Evolutionary conservation across 2,113 vertebrate species (phyloP).

Genomic region (Sula dactylatra): DNA sequence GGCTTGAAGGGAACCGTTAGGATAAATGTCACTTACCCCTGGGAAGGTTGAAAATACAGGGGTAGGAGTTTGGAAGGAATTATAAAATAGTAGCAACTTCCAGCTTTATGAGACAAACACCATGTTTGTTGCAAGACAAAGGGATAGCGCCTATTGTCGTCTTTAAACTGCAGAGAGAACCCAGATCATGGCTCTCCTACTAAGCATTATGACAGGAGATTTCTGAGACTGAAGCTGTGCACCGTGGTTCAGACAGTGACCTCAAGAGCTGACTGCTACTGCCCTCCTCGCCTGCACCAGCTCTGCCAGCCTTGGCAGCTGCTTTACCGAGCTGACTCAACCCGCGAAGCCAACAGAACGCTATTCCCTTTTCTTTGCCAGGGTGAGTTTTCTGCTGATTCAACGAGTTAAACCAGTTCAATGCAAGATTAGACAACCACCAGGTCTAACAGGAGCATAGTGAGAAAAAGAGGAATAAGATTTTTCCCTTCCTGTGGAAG

Average conservation of each 20-base stretch:
- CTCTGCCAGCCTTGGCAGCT: neutral
- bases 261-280: neutral
- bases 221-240: neutral
- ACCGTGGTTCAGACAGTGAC: neutral
- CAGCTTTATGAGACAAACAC: neutral
- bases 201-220: neutral
- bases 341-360: neutral
- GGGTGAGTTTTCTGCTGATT: conserved; percentile 1
- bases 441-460: neutral
- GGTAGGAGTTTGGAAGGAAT: neutral
- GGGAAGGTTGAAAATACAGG: neutral
- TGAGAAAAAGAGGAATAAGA: neutral
- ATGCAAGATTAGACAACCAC: neutral
- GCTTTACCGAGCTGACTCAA: neutral
- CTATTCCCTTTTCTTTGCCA: neutral
- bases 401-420: neutral
- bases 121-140: neutral
- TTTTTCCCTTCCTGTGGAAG: neutral
- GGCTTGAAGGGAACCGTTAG: neutral
- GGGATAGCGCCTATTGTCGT: neutral
- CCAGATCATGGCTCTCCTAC: neutral
- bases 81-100: neutral
- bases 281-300: neutral
- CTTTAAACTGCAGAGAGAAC: neutral
- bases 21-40: neutral